These are phyloP conservation scores for Champsocephalus gunnari DNA, from an alignment of 2,797 vertebrate species.

Conservation along the genomic window DNA sequence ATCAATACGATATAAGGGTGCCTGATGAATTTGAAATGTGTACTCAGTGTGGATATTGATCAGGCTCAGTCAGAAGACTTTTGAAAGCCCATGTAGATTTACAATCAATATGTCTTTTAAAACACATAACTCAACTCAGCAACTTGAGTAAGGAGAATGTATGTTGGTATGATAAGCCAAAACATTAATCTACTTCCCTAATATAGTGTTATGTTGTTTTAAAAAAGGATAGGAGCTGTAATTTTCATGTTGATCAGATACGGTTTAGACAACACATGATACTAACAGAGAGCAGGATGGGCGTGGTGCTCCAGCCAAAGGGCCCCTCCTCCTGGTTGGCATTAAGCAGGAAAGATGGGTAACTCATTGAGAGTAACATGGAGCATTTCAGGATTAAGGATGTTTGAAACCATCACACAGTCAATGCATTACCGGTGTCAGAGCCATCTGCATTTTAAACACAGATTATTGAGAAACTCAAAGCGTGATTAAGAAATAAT, in stretches of 20 bases:
- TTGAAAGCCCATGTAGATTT: constrained; percentile 68
- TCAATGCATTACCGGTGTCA: constrained; percentile 2
- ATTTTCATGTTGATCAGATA: constrained; percentile 4
- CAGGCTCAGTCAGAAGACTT: constrained; percentile 72
- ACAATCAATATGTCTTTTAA: constrained; percentile 68
- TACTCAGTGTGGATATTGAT: constrained; percentile 83
- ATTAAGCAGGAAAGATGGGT: constrained; percentile 21
- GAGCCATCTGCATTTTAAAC: background rate
- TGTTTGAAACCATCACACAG: constrained; percentile 49
- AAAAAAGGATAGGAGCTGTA: constrained; percentile 16
- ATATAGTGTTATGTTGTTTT: background rate
- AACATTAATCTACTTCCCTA: background rate
- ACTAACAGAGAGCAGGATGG: constrained; percentile 37
- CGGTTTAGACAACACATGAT: background rate
- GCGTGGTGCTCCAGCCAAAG: constrained; percentile 47
- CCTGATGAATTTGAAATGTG: constrained; percentile 85
- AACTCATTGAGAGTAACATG: constrained; percentile 7
- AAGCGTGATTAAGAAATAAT: constrained; percentile 27
- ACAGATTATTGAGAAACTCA: constrained; percentile 1
- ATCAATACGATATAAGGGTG: constrained; percentile 86
- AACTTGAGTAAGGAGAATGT: constrained; percentile 20
- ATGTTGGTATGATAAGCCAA: constrained; percentile 6
- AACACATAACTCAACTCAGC: constrained; percentile 34
- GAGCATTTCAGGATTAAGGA: constrained; percentile 46
- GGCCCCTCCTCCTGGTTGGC: constrained; percentile 32